Percentiles rank a stretch among this genome's conserved stretches.
Evolutionary conservation across 2,888 invertebrate species (phyloP).

Genomic region (Drosophila flavopinicola): DNA sequence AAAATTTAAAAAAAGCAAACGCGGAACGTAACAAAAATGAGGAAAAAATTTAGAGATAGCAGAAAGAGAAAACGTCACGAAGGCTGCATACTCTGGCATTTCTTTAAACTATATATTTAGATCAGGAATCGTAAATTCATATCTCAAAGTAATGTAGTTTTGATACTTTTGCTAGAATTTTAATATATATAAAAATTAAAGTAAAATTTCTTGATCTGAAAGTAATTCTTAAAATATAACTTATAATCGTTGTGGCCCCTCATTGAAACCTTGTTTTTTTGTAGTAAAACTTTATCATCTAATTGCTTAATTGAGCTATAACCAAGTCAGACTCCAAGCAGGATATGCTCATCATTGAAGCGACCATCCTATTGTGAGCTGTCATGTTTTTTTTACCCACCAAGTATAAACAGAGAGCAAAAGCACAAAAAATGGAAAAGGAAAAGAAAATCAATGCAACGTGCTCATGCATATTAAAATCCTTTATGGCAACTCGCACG

Average conservation of each 20-base stretch:
- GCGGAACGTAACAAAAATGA: conserved; percentile 15
- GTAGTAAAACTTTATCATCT: too few species aligned
- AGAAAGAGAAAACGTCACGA: not conserved
- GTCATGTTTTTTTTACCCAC: conserved; percentile 11
- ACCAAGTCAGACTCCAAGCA: not conserved
- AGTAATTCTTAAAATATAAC: too few species aligned
- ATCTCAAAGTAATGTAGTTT: too few species aligned
- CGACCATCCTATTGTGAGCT: not conserved
- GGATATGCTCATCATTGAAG: conserved; percentile 18
- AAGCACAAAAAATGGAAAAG: conserved; percentile 9
- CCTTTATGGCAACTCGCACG: conserved; percentile 58
- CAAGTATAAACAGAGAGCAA: conserved; percentile 36
- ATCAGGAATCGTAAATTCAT: too few species aligned
- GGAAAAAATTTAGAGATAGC: conserved; percentile 2
- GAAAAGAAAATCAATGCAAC: conserved; percentile 73
- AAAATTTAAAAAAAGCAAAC: conserved; percentile 53
- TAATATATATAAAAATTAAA: too few species aligned
- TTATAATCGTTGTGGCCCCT: too few species aligned
- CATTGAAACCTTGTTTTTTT: too few species aligned
- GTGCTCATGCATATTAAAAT: conserved; percentile 79
- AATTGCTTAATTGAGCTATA: conserved; percentile 8
- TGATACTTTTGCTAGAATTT: too few species aligned
- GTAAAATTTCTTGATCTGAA: too few species aligned
- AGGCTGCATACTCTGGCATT: conserved; percentile 5
- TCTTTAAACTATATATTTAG: too few species aligned